These are phyloP conservation scores for Ophthalmolycus amberensis DNA, from an alignment of 2,113 vertebrate species.

Conservation along the genomic window DNA sequence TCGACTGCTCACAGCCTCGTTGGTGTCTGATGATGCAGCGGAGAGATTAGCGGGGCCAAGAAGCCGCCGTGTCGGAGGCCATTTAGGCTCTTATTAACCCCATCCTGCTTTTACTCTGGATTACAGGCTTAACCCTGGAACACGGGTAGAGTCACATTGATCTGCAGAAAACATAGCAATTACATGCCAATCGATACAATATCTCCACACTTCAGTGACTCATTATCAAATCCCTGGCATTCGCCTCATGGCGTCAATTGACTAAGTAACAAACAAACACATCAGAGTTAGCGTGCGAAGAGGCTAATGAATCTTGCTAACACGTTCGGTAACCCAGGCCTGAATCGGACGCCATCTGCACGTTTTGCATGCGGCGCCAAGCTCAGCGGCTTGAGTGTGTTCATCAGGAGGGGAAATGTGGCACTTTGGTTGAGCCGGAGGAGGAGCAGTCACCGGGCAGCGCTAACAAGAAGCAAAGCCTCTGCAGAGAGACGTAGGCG, in stretches of 20 bases:
- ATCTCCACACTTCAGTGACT: slow-evolving; percentile 51
- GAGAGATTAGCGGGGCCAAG: slow-evolving; percentile 51
- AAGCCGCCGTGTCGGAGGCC: slow-evolving; percentile 26
- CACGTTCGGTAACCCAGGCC: slow-evolving; percentile 23
- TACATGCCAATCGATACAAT: slow-evolving; percentile 61
- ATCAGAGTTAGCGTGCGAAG: slow-evolving; percentile 18
- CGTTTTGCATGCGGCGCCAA: slow-evolving; percentile 5
- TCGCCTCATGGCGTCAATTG: slow-evolving; percentile 14
- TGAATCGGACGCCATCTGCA: slow-evolving; percentile 41
- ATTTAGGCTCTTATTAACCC: slow-evolving; percentile 45
- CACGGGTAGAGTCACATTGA: slow-evolving; percentile 35
- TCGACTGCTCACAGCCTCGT: slow-evolving; percentile 15
- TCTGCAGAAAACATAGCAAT: slow-evolving; percentile 60
- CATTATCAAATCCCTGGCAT: slow-evolving; percentile 42
- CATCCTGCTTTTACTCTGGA: slow-evolving; percentile 51
- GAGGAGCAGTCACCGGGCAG: neutral
- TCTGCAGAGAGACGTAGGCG: neutral
- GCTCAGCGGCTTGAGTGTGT: slow-evolving; percentile 3
- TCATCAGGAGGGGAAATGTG: neutral
- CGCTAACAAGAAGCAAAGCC: neutral
- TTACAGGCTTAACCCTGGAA: slow-evolving; percentile 63
- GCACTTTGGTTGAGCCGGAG: neutral
- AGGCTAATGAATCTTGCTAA: slow-evolving; percentile 45
- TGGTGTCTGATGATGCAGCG: slow-evolving; percentile 27
- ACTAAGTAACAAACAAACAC: slow-evolving; percentile 34